Base-by-base conservation (phyloP, 2,888 invertebrate species). In the Thumatha senex region DNA sequence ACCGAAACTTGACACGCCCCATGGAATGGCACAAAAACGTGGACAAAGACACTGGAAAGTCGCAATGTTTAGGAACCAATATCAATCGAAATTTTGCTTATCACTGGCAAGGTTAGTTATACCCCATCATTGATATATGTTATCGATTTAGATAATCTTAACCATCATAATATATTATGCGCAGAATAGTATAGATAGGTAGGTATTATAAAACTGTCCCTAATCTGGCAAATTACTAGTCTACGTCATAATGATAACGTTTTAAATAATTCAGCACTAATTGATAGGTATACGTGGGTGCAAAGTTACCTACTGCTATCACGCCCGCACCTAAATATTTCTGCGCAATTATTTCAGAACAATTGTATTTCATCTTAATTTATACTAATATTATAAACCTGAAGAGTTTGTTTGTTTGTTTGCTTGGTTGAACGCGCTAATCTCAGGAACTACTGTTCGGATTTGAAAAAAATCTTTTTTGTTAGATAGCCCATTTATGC, bases 11-110 rank as follows among this genome's bases (percentile, higher is more conserved):
- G 0, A 75, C 78, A 0, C 75, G 84, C 1, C 88, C 90, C 0
- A 50, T 59, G 1, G 66, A 72, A 18, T 91, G 90, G 90, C 78
- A 86, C 51, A 91, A 91, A 65, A 91, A 90, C 51, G 58, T 84
- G 0, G 85, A 88, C n/a, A 77, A 61, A 15, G 77, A 76, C 36
- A 29, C 48, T 0, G 56, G 60, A 2, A 54, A 65, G 0, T 68
- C 76, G 7, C 51, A 45, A 0, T 91, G 90, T 61, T 85, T 86
- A 54, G 90, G 90, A 31, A 87, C 85, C 1, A 86, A 90, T 58
- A 75, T 91, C 15, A 89, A 91, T 65, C 78, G 91, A 8, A 91
- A 91, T 64, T 91, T 90, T 52, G 88, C 89, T 40, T 90, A 84
- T 71, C 90, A 91, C 61, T 91, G 90, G 90, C 89, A 88, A 82